Percentiles rank a stretch among this genome's conserved stretches.
These are phyloP conservation scores for Mus pahari DNA, from an alignment of 2,113 vertebrate species.

Conservation along the genomic window DNA sequence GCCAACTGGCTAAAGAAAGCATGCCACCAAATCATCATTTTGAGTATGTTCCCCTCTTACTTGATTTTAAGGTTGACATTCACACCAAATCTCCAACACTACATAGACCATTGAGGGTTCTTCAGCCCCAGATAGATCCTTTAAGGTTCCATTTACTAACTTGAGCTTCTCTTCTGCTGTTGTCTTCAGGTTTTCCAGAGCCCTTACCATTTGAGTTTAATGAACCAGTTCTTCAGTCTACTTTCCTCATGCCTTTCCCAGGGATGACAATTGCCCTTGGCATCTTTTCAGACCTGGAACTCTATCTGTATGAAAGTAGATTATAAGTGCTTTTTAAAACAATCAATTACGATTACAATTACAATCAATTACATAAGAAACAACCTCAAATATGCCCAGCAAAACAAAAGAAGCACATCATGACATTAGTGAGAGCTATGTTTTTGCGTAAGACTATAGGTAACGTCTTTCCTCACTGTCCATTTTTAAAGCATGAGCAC, in stretches of 20 bases:
- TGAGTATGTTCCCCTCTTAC: conserved; percentile 16
- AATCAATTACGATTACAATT: neutral
- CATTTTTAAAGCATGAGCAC: neutral
- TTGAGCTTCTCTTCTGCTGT: conserved; percentile 26
- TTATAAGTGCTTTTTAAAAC: conserved; percentile 57
- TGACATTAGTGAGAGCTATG: neutral
- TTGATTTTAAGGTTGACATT: conserved; percentile 37
- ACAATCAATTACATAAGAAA: conserved; percentile 33
- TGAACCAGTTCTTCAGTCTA: neutral
- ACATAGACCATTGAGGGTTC: neutral
- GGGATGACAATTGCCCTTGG: conserved; percentile 30
- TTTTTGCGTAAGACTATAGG: neutral
- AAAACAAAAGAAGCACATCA: neutral
- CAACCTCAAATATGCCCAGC: neutral
- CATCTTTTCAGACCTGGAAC: conserved; percentile 30
- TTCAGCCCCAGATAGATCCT: neutral
- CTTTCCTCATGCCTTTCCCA: neutral
- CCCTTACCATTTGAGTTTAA: neutral
- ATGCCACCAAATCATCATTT: neutral
- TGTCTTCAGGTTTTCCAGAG: conserved; percentile 65
- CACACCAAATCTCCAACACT: conserved; percentile 42
- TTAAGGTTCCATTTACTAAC: neutral
- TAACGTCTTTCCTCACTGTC: neutral
- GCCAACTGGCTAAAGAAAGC: neutral
- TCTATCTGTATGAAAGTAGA: conserved; percentile 36